A percentile compares a stretch with the other conserved stretches of the same genome.
These are phyloP conservation scores for Perithous albicinctus DNA, from an alignment of 2,888 invertebrate genomes.

Conservation along the genomic window DNA sequence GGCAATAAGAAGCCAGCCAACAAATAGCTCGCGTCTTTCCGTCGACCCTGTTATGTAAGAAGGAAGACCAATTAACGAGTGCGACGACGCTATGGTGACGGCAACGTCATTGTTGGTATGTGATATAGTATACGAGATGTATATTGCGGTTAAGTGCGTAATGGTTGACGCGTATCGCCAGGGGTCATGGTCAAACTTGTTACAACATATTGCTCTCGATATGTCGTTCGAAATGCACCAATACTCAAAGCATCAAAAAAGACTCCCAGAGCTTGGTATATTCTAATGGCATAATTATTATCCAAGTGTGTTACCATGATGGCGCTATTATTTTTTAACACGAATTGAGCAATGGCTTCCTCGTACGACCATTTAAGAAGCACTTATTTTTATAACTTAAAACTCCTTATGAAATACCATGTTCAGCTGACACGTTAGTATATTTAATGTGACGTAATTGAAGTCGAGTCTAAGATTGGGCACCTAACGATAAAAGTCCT, in stretches of 20 bases:
- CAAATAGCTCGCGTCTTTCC: conserved; percentile 50
- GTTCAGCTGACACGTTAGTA: too few relatives aligned
- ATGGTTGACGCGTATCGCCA: conserved; percentile 69
- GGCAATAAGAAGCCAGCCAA: conserved; percentile 46
- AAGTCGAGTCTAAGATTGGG: background rate
- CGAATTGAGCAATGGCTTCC: too few relatives aligned
- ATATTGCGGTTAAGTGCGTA: conserved; percentile 78
- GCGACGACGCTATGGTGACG: conserved; percentile 15
- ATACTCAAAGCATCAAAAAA: background rate
- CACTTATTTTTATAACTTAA: too few relatives aligned
- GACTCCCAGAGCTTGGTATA: background rate
- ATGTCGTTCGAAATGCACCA: conserved; percentile 64
- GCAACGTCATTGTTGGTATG: conserved; percentile 14
- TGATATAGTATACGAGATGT: conserved; percentile 32
- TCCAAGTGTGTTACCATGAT: background rate
- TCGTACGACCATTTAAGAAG: too few relatives aligned
- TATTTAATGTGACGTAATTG: too few relatives aligned
- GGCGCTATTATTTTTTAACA: background rate
- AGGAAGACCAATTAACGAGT: conserved; percentile 56
- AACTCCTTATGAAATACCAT: too few relatives aligned
- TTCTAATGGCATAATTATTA: background rate
- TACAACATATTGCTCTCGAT: conserved; percentile 61
- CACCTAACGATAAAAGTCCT: background rate
- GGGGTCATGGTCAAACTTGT: conserved; percentile 79
- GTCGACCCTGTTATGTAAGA: conserved; percentile 64